phyloP scores from a whole-genome alignment of 2,113 vertebrate species.

The Passer domesticus region DNA sequence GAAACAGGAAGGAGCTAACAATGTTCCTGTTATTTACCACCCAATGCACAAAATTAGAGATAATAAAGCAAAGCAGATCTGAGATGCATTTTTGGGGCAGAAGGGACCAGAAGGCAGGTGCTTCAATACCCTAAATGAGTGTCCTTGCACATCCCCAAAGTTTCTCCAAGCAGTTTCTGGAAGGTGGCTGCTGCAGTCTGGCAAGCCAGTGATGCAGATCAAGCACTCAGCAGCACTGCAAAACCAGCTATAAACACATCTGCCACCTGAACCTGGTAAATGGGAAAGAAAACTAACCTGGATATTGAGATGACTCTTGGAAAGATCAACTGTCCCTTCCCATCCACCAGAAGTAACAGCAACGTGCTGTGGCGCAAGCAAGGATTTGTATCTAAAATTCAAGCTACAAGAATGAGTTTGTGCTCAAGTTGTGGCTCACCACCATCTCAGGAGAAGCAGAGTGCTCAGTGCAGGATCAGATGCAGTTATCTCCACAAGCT shows the following conservation, averaged over 20 bases:
- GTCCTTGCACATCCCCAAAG: fast-evolving
- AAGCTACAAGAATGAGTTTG: neutral
- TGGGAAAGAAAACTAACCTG: neutral
- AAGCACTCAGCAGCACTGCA: neutral
- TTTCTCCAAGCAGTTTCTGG: neutral
- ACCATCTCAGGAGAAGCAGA: neutral
- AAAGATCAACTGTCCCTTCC: neutral
- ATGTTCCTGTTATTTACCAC: neutral
- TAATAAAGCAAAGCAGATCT: neutral
- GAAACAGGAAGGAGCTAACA: neutral
- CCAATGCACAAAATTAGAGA: neutral
- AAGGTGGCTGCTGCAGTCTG: neutral
- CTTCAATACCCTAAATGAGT: neutral
- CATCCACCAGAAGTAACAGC: neutral
- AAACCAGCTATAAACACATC: neutral
- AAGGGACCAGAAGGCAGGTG: neutral
- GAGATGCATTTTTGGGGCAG: neutral
- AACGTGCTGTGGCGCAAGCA: fast-evolving
- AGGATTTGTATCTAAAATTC: fast-evolving
- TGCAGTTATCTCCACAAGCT: neutral
- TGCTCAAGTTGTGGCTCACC: neutral
- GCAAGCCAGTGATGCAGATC: neutral
- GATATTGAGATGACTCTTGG: neutral
- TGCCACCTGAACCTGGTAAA: neutral
- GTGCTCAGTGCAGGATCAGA: neutral